phyloP scores from a whole-genome alignment of 2,888 invertebrate genomes.

The Zootermopsis nevadensis region DNA sequence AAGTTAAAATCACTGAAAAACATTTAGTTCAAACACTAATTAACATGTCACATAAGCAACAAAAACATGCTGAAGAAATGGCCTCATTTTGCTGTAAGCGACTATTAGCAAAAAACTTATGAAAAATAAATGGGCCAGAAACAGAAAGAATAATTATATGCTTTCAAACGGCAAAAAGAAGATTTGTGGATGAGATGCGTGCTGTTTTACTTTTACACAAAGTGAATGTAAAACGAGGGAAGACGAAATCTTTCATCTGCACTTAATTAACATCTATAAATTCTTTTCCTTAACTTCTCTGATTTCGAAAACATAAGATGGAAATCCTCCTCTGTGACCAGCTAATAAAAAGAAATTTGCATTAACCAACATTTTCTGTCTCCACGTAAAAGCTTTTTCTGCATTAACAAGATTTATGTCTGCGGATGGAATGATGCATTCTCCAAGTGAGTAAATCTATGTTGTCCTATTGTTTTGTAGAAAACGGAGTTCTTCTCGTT shows the following conservation, averaged over 20 bases:
- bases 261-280: slow-evolving; percentile 12
- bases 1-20: too few relatives aligned
- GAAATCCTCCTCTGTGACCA: slow-evolving; percentile 6
- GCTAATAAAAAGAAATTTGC: background rate
- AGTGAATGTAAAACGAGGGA: background rate
- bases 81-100: background rate
- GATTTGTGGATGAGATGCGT: background rate
- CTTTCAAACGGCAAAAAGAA: background rate
- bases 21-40: background rate
- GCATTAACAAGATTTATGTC: too few relatives aligned
- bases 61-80: background rate
- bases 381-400: background rate
- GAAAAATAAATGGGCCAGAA: slow-evolving; percentile 15
- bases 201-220: background rate
- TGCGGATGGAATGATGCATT: too few relatives aligned
- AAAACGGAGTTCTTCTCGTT: too few relatives aligned
- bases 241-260: background rate
- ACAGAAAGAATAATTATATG: background rate
- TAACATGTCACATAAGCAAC: background rate
- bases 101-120: background rate
- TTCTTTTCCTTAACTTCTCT: background rate
- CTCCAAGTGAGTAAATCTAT: too few relatives aligned
- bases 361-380: background rate
- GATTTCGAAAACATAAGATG: background rate
- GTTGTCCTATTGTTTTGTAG: too few relatives aligned